phyloP scores from a whole-genome alignment of 2,888 invertebrate species.

The Melinaea menophilus region DNA sequence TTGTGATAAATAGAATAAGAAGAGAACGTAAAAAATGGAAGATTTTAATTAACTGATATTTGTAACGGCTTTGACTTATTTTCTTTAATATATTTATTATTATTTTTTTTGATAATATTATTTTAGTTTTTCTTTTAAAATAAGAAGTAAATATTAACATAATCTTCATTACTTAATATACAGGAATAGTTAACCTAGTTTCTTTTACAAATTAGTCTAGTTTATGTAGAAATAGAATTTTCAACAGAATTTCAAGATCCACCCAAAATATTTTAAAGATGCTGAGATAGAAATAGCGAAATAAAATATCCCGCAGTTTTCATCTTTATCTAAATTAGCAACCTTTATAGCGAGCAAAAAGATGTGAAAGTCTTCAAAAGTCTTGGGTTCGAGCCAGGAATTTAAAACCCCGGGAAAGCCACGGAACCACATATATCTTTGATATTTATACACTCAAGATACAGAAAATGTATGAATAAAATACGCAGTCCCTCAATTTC shows the following conservation, averaged over 20 bases:
- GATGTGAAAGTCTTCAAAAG: slow-evolving; percentile 33
- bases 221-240: neutral
- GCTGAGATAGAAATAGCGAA: slow-evolving; percentile 15
- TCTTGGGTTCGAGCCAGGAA: slow-evolving; percentile 33
- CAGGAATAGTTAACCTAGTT: slow-evolving; percentile 2
- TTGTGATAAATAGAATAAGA: slow-evolving; percentile 2
- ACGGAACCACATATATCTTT: slow-evolving; percentile 28
- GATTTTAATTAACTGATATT: neutral
- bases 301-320: slow-evolving; percentile 26
- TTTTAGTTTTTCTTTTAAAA: neutral
- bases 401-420: slow-evolving; percentile 34
- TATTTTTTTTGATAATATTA: too few species aligned
- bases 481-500: too few species aligned
- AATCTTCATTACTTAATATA: neutral
- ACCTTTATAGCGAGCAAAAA: slow-evolving; percentile 31
- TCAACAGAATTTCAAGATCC: slow-evolving; percentile 1
- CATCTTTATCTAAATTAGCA: slow-evolving; percentile 30
- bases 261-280: slow-evolving; percentile 1
- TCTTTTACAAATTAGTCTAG: slow-evolving; percentile 3
- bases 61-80: too few species aligned
- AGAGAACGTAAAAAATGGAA: neutral
- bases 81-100: too few species aligned
- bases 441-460: slow-evolving; percentile 9
- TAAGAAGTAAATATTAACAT: neutral
- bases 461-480: too few species aligned